A percentile compares a stretch with the other conserved stretches of the same genome.
Evolutionary conservation across 2,888 invertebrate species (phyloP).

Genomic region (Xanthia togata): DNA sequence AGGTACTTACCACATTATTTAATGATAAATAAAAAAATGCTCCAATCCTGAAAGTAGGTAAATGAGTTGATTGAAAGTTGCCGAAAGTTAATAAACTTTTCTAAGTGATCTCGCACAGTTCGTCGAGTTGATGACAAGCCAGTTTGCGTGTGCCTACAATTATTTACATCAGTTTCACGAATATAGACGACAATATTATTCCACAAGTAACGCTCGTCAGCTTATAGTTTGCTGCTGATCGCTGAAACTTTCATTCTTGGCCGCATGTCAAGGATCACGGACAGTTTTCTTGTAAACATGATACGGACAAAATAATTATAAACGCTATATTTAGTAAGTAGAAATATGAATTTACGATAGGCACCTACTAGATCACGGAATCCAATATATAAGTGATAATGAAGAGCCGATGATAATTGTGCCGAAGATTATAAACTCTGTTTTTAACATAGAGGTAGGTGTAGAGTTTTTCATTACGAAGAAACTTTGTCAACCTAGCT

Average conservation of each 20-base stretch:
- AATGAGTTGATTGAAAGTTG: conserved; percentile 12
- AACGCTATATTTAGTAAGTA: not conserved
- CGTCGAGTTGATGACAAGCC: not conserved
- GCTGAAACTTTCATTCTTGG: conserved; percentile 53
- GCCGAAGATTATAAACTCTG: not conserved
- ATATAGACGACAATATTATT: conserved; percentile 29
- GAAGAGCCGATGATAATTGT: not conserved
- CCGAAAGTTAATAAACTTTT: conserved; percentile 26
- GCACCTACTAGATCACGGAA: not conserved
- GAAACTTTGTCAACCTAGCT: not conserved
- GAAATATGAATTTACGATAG: not conserved
- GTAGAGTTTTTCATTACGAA: not conserved
- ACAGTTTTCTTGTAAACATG: conserved; percentile 35
- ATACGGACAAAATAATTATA: not conserved
- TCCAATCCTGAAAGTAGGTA: not conserved
- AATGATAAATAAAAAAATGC: not conserved
- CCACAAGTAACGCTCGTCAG: conserved; percentile 9
- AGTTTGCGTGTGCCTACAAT: not conserved
- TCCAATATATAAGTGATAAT: too few species aligned
- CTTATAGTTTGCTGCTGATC: conserved; percentile 17
- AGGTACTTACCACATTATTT: not conserved
- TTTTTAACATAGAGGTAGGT: not conserved
- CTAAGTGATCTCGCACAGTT: not conserved
- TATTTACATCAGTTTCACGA: conserved; percentile 9
- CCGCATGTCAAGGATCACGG: conserved; percentile 34